Base-by-base conservation (phyloP, 37 sponge, comb jelly and placozoan species). In the Hormiphora californensis region DNA sequence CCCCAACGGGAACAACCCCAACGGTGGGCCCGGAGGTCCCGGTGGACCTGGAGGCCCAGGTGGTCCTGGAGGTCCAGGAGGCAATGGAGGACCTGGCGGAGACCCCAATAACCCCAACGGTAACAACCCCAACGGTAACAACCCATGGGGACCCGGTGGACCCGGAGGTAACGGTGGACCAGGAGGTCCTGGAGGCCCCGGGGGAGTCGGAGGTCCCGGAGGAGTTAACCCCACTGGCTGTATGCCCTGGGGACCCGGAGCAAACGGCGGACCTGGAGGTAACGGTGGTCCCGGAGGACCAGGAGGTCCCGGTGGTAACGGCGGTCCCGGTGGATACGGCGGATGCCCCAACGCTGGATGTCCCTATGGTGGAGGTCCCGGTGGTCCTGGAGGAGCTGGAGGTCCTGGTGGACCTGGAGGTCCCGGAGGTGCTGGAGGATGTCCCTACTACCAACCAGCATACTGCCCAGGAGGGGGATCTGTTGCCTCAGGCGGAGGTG, bases 331-430 rank as follows among this genome's bases (percentile, higher is more conserved):
- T n/a, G 61, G 61, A 5, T 5, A 57, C 27, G 61, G n/a, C n/a
- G n/a, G 61, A 21, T 23, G 61, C 7, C 61, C 61, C 4, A 15
- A 30, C 9, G 61, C 30, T 5, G n/a, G n/a, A n/a, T n/a, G n/a
- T n/a, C n/a, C n/a, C n/a, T n/a, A n/a, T n/a, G n/a, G 27, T 12
- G 61, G 61, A 21, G 61, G 61, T 57, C 15, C 7, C 22, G 61
- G 61, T 21, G 61, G 61, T 57, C n/a, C 5, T 30, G 61, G n/a
- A 21, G 61, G 61, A 5, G 5, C 61, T 5, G 61, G 61, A 57
- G 61, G 61, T 57, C n/a, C n/a, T 57, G 61, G 61, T 30, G 61
- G 61, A 15, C 61, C 61, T 28, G 61, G 61, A 15, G 61, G 61
- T 19, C 4, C n/a, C 61, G 61, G 53, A 49, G 53, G 61, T 57